Evolutionary conservation across 2,113 vertebrate species (phyloP), one percentile per base, ranked within the genome.

Genomic region (Turnix velox): DNA sequence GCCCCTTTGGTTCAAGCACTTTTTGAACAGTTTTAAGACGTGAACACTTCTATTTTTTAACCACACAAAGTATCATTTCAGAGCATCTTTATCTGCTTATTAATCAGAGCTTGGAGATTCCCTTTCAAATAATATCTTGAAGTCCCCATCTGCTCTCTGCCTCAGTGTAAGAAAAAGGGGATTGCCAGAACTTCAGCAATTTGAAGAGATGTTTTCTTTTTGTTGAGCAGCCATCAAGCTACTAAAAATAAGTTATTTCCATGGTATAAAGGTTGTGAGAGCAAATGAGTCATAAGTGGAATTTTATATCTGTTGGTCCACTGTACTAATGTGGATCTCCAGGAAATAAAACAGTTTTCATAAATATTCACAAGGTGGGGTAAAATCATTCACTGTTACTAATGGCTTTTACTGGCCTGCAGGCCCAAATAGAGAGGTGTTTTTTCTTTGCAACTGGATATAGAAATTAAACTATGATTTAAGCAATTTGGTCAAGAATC

Each of bases 11-110:
- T 93, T 92, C 73, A 76, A 52, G 19, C 42, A 31, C 63, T 14
- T 92, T 94, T 93, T 67, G 14, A 92, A 68, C 54, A 85, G 68
- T 55, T 88, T 84, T 84, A 68, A 90, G 68, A 81, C 16, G n/a
- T 10, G 24, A 88, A 30, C 18, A 55, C 6, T 51, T 80, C 45
- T 80, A 52, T 86, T 94, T 95, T 95, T 93, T 95, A 93, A 71
- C 75, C 11, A 49, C 40, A 81, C 10, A 35, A 87, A 94, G 74
- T 86, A 93, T 22, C 2, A 78, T 76, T 94, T 92, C 8, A 17
- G 46, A 67, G 18, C 57, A 28, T 74, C 62, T 85, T 57, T 76
- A 77, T 84, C 80, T 81, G 52, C 90, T 94, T 71, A 63, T 72
- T 77, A 92, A 92, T 88, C 59, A 80, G 92, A 90, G 39, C 55